Evolutionary conservation across 2,113 vertebrate species (phyloP).

Genomic region (Trogon surrucura): DNA sequence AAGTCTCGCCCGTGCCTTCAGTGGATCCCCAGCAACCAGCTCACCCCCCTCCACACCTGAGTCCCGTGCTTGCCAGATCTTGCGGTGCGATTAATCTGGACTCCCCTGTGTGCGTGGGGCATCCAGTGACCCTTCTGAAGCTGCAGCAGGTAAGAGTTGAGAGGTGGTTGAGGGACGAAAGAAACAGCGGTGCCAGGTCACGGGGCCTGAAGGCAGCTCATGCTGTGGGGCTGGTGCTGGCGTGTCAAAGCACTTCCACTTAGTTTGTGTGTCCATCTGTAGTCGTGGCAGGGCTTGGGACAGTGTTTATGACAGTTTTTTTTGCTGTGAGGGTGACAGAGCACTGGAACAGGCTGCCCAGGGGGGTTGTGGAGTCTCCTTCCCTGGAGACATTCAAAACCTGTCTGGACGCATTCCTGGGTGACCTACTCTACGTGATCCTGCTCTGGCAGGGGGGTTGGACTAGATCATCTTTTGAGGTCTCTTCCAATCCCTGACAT

Average conservation of each 20-base stretch:
- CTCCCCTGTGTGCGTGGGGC: constrained; percentile 65
- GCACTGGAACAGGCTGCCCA: too few species aligned
- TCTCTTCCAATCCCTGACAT: too few species aligned
- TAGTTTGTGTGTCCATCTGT: not conserved
- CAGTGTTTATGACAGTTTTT: too few species aligned
- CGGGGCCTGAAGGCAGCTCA: not conserved
- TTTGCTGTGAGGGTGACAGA: too few species aligned
- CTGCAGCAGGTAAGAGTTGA: constrained; percentile 77
- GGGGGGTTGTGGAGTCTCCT: too few species aligned
- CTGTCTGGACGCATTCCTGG: too few species aligned
- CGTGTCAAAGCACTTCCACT: not conserved
- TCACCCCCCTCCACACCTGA: constrained; percentile 43
- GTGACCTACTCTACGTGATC: too few species aligned
- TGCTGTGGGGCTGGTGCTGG: accelerated
- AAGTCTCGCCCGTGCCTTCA: not conserved
- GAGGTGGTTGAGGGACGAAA: not conserved
- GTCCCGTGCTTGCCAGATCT: constrained; percentile 60
- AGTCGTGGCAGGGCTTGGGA: not conserved
- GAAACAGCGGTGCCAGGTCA: too few species aligned
- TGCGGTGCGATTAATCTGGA: constrained; percentile 50
- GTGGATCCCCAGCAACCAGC: constrained; percentile 56
- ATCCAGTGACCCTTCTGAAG: constrained; percentile 57
- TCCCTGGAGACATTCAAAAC: too few species aligned
- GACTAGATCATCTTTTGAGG: too few species aligned
- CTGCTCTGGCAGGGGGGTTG: too few species aligned